phyloP scores from a whole-genome alignment of 2,888 invertebrate genomes.

The Trachelus iudaicus region DNA sequence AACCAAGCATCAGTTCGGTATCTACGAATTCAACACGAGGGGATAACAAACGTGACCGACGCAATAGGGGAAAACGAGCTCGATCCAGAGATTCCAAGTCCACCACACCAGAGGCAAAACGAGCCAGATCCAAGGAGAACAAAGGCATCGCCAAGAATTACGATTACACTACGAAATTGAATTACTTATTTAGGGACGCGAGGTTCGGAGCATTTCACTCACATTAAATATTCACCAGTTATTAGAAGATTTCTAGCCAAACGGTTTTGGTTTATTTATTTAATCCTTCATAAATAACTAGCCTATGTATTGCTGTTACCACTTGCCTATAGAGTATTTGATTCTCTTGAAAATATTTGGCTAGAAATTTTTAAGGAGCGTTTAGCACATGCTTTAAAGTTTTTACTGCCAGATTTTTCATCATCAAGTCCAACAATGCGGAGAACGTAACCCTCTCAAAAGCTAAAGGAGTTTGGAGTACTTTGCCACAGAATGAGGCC shows the following conservation, averaged over 20 bases:
- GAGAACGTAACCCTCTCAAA: constrained; percentile 96
- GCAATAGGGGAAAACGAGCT: constrained; percentile 55
- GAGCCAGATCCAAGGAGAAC: constrained; percentile 60
- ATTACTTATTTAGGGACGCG: constrained; percentile 94
- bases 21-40: constrained; percentile 75
- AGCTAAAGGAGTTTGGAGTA: constrained; percentile 97
- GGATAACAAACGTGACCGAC: constrained; percentile 58
- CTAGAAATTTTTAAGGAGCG: not conserved
- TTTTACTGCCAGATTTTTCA: constrained; percentile 77
- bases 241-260: constrained; percentile 5
- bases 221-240: constrained; percentile 6
- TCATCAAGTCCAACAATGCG: constrained; percentile 97
- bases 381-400: constrained; percentile 34
- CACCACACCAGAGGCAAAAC: constrained; percentile 61
- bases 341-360: constrained; percentile 10
- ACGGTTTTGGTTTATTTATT: not conserved
- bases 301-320: not conserved
- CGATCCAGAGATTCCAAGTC: constrained; percentile 57
- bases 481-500: constrained; percentile 95
- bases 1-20: constrained; percentile 82
- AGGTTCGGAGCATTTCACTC: constrained; percentile 57
- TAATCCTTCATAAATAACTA: not conserved
- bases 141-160: constrained; percentile 74
- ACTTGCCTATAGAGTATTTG: not conserved
- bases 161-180: constrained; percentile 89